These are phyloP conservation scores for Drosophila orosa DNA, from an alignment of 1,140 invertebrate genomes.

Conservation along the genomic window DNA sequence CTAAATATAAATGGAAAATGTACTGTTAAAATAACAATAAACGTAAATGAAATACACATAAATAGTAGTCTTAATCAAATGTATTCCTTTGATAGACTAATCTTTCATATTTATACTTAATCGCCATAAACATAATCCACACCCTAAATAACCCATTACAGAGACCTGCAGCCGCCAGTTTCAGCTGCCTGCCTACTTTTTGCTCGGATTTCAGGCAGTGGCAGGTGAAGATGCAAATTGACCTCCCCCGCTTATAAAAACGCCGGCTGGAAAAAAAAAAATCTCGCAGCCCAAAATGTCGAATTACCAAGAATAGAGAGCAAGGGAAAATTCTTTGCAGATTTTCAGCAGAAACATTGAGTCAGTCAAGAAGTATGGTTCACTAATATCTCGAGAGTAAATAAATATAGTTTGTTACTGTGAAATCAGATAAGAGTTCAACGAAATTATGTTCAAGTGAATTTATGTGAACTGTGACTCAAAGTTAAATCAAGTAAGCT, in stretches of 20 bases:
- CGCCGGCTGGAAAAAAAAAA: constrained; percentile 40
- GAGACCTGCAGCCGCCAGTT: constrained; percentile 7
- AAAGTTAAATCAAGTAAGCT: background rate
- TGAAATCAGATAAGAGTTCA: background rate
- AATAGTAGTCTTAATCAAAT: background rate
- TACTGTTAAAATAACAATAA: background rate
- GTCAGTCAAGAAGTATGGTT: constrained; percentile 9
- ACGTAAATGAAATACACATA: background rate
- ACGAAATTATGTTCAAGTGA: background rate
- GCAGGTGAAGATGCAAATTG: constrained; percentile 35
- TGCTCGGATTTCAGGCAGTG: constrained; percentile 20
- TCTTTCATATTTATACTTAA: constrained; percentile 9
- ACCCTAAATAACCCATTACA: constrained; percentile 36
- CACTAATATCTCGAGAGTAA: background rate
- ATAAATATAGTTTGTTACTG: background rate
- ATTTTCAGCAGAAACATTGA: constrained; percentile 28
- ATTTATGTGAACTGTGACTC: background rate
- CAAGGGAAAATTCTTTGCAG: constrained; percentile 4
- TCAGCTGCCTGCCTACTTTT: constrained; percentile 40
- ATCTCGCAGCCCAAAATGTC: constrained; percentile 5
- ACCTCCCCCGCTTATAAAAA: constrained; percentile 37
- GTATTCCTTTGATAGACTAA: background rate
- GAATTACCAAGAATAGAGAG: constrained; percentile 20
- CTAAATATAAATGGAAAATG: background rate
- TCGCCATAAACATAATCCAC: constrained; percentile 31